Conservation (phyloP, 2,113 vertebrate genomes). For the Lathamus discolor region DNA sequence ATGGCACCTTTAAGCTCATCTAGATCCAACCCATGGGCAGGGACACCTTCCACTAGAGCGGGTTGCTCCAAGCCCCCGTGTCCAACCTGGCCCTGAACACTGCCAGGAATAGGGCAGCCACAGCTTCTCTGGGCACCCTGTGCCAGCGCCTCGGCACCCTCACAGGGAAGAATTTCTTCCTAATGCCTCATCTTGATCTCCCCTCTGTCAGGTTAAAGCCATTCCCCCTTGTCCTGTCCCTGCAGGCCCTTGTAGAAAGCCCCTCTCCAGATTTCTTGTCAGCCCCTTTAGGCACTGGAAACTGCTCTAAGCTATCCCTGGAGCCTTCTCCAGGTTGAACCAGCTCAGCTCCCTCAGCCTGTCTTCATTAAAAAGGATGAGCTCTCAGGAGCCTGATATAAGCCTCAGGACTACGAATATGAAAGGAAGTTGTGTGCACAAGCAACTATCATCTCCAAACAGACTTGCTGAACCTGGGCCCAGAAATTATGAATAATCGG, state of each 20-base stretch:
- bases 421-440: background rate
- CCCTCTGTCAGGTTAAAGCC: background rate
- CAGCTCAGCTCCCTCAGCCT: background rate
- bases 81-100: background rate
- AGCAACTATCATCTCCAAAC: background rate
- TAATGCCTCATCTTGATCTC: background rate
- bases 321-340: background rate
- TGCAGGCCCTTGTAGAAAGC: background rate
- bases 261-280: background rate
- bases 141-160: background rate
- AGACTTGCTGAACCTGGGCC: conserved; percentile 1
- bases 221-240: background rate
- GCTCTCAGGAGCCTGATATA: background rate
- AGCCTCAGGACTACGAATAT: background rate
- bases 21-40: background rate
- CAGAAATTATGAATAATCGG: conserved; percentile 5
- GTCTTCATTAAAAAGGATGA: background rate
- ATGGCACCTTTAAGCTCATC: background rate
- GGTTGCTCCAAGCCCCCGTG: background rate
- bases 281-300: background rate
- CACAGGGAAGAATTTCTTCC: background rate
- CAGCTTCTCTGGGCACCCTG: background rate
- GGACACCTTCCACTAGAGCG: background rate
- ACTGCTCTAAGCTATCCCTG: background rate
- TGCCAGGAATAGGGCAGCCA: background rate